Evolutionary conservation across 2,113 vertebrate species (phyloP).

Genomic region (Cricetomys ansorgei): DNA sequence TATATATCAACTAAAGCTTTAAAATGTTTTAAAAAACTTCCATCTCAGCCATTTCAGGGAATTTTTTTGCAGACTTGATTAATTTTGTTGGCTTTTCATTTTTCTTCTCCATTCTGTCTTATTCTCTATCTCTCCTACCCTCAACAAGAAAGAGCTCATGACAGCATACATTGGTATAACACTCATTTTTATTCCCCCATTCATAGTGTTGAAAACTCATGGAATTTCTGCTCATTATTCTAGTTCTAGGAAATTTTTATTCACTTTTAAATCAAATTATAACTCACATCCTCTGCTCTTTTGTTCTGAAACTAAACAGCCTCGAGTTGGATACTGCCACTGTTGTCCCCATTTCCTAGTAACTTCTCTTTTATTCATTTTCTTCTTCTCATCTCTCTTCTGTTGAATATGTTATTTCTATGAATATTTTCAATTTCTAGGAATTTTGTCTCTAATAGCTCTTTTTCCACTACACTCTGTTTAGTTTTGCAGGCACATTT

Average conservation of each 20-base stretch:
- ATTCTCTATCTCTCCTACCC: neutral
- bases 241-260: constrained; percentile 27
- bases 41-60: neutral
- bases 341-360: neutral
- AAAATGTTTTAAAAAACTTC: neutral
- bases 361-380: neutral
- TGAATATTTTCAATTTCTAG: constrained; percentile 34
- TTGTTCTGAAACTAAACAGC: constrained; percentile 10
- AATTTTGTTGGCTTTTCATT: neutral
- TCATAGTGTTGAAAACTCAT: neutral
- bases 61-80: neutral
- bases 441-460: neutral
- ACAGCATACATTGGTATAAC: neutral
- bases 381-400: constrained; percentile 6
- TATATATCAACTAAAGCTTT: too few relatives aligned
- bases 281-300: neutral
- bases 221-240: neutral
- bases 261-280: neutral
- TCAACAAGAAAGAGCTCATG: neutral
- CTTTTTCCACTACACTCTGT: neutral
- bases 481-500: neutral
- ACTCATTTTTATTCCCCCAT: neutral
- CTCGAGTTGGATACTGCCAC: neutral
- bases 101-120: neutral
- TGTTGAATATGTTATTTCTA: constrained; percentile 33